These are phyloP conservation scores for Callithrix jacchus DNA, from an alignment of 2,113 vertebrate genomes.

Conservation along the genomic window DNA sequence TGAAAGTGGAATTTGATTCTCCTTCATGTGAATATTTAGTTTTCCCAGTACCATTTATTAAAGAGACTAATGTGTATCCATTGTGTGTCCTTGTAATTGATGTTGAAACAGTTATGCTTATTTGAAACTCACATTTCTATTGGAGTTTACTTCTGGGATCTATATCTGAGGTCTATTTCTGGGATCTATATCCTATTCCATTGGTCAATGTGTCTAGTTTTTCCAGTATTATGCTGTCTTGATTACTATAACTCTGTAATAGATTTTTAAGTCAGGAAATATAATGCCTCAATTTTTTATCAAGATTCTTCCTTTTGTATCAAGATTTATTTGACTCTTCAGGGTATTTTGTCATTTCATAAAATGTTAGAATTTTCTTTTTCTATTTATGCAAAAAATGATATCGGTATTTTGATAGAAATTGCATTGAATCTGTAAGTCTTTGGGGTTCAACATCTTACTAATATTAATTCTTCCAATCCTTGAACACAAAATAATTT, in stretches of 20 bases:
- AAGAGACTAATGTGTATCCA: neutral
- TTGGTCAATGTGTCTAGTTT: neutral
- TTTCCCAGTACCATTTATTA: neutral
- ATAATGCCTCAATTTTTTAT: neutral
- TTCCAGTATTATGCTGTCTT: neutral
- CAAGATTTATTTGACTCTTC: neutral
- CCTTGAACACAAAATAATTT: neutral
- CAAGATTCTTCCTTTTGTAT: neutral
- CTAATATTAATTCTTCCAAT: neutral
- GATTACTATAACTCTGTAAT: neutral
- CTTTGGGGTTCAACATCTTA: neutral
- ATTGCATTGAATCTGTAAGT: neutral
- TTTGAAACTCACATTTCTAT: no score
- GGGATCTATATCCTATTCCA: neutral
- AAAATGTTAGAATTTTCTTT: neutral
- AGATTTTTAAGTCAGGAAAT: neutral
- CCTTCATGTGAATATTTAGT: neutral
- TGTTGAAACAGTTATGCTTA: no score
- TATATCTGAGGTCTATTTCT: neutral
- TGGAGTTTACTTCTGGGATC: no score
- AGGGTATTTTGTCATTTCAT: neutral
- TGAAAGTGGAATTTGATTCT: neutral
- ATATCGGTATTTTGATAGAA: neutral
- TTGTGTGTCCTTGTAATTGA: neutral
- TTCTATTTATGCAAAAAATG: neutral